phyloP scores from a whole-genome alignment of 2,888 invertebrate genomes.

The Neoscelio sp. region DNA sequence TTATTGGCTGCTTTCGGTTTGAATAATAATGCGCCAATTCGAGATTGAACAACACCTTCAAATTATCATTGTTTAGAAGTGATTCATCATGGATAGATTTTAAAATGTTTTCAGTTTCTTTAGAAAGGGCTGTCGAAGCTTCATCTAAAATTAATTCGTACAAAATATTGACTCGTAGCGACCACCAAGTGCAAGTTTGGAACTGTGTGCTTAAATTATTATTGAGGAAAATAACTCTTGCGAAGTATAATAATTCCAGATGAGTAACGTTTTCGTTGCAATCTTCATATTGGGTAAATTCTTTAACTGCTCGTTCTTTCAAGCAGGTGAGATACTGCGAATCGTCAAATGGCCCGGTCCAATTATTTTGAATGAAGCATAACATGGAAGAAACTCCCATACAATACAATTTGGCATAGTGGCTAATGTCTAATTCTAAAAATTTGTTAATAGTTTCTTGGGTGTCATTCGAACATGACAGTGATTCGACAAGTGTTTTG shows the following conservation, averaged over 20 bases:
- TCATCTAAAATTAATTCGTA: conserved; percentile 93
- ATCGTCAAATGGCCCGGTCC: conserved; percentile 88
- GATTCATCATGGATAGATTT: conserved; percentile 76
- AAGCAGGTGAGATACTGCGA: conserved; percentile 70
- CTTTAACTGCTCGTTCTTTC: conserved; percentile 76
- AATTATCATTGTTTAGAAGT: conserved; percentile 67
- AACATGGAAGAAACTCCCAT: conserved; percentile 88
- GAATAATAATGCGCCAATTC: conserved; percentile 87
- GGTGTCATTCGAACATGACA: background rate
- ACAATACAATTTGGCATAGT: conserved; percentile 83
- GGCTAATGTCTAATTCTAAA: conserved; percentile 58
- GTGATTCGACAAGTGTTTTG: background rate
- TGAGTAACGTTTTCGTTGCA: conserved; percentile 77
- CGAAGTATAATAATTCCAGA: conserved; percentile 81
- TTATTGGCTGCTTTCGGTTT: conserved; percentile 89
- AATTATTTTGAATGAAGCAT: conserved; percentile 92
- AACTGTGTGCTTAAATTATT: conserved; percentile 82
- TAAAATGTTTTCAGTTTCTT: conserved; percentile 85
- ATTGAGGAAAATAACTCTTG: conserved; percentile 79
- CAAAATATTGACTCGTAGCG: conserved; percentile 88
- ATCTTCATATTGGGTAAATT: conserved; percentile 80
- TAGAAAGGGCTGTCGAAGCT: conserved; percentile 87
- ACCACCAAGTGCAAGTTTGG: conserved; percentile 86
- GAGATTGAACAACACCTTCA: conserved; percentile 83
- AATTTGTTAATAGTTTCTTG: conserved; percentile 53